Evolutionary conservation across 2,113 vertebrate genomes (phyloP).

Genomic region (Clarias magur): DNA sequence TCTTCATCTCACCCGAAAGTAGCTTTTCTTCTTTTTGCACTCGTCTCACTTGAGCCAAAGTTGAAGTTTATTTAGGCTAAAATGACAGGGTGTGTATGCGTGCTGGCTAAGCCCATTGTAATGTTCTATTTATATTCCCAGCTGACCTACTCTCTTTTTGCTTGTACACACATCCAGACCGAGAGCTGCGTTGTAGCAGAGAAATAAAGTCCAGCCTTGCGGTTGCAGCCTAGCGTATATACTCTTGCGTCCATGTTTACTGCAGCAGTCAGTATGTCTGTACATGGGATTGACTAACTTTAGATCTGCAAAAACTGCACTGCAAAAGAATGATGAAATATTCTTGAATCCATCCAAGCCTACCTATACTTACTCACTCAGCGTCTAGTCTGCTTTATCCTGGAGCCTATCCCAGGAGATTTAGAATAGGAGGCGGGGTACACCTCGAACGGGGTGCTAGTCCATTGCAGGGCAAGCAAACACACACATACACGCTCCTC

Average conservation of each 20-base stretch:
- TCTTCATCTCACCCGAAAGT: neutral
- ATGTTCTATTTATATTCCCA: slow-evolving; percentile 36
- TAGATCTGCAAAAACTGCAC: neutral
- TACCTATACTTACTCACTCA: no score
- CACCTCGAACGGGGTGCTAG: no score
- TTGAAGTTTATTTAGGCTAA: slow-evolving; percentile 40
- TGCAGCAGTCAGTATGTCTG: no score
- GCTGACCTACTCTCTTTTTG: slow-evolving; percentile 21
- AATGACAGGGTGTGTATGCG: slow-evolving; percentile 42
- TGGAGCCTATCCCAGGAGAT: no score
- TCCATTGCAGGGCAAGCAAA: no score
- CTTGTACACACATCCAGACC: neutral
- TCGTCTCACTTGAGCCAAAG: slow-evolving; percentile 8
- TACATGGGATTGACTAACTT: neutral
- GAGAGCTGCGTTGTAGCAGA: neutral
- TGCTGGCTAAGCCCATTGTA: slow-evolving; percentile 34
- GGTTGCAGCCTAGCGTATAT: neutral
- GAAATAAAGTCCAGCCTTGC: neutral
- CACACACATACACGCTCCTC: no score
- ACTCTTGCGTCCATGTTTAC: neutral
- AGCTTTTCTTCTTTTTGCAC: slow-evolving; percentile 3
- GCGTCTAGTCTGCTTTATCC: no score
- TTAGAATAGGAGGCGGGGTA: no score
- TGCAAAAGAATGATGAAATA: no score
- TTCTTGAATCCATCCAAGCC: no score